These are phyloP conservation scores for Cheilosia urbana DNA, from an alignment of 2,888 invertebrate species.

Conservation along the genomic window DNA sequence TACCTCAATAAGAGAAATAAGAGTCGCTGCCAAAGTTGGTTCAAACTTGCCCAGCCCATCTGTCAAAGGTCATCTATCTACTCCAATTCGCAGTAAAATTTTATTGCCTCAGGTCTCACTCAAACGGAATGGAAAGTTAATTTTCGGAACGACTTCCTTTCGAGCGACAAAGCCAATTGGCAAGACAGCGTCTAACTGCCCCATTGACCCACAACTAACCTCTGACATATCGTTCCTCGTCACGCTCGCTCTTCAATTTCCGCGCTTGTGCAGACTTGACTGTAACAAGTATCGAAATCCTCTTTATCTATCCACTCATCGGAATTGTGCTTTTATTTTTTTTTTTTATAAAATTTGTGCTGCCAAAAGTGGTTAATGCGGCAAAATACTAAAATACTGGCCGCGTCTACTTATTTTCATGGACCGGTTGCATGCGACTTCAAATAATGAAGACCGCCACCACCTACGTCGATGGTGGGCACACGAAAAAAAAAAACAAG, in stretches of 20 bases:
- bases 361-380: conserved; percentile 36
- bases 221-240: conserved; percentile 41
- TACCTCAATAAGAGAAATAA: no score
- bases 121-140: conserved; percentile 44
- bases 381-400: neutral
- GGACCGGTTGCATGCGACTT: conserved; percentile 37
- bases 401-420: conserved; percentile 26
- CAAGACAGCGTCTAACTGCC: conserved; percentile 26
- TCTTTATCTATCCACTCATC: conserved; percentile 31
- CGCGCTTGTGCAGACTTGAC: neutral
- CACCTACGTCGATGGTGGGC: neutral
- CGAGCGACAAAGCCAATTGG: conserved; percentile 6
- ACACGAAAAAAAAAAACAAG: neutral
- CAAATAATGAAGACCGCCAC: conserved; percentile 31
- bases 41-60: neutral
- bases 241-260: conserved; percentile 30
- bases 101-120: neutral
- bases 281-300: conserved; percentile 27
- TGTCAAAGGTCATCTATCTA: neutral
- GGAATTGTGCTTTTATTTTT: neutral
- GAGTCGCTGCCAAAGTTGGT: neutral
- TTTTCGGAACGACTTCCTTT: conserved; percentile 45
- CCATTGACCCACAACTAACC: conserved; percentile 66
- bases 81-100: conserved; percentile 3
- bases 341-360: neutral